A percentile compares a stretch with the other conserved stretches of the same genome.
These are phyloP conservation scores for Hoplodrina ambigua DNA, from an alignment of 2,888 invertebrate species.

Conservation along the genomic window DNA sequence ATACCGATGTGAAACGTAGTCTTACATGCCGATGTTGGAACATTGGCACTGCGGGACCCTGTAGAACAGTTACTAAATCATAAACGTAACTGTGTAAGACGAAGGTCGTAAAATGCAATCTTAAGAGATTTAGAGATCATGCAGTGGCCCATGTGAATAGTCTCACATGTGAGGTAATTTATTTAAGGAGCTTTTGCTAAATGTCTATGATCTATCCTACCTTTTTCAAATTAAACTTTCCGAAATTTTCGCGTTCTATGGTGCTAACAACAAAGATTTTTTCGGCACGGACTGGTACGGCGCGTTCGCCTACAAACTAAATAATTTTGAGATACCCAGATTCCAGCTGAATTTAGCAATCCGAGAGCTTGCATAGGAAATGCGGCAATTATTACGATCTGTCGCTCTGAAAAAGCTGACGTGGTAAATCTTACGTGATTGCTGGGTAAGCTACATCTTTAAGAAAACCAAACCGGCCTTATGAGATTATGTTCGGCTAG, in stretches of 20 bases:
- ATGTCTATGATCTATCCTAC: no score
- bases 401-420: background rate
- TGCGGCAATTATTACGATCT: background rate
- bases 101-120: no score
- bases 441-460: background rate
- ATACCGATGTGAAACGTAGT: constrained; percentile 8
- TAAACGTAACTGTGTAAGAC: background rate
- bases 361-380: constrained; percentile 2
- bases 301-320: background rate
- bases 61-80: background rate
- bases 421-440: background rate
- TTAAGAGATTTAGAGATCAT: no score
- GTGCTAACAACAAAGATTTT: background rate
- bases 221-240: no score
- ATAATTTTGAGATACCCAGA: no score
- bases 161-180: no score
- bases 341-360: background rate
- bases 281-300: background rate
- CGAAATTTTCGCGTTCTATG: background rate
- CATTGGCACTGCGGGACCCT: background rate
- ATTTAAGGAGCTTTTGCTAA: no score
- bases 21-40: constrained; percentile 9
- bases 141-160: no score
- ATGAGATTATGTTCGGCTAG: background rate
- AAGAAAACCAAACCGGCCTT: background rate